Evolutionary conservation across 2,113 vertebrate species (phyloP), one percentile per base, ranked within the genome.

Genomic region (Hystrix brachyura): DNA sequence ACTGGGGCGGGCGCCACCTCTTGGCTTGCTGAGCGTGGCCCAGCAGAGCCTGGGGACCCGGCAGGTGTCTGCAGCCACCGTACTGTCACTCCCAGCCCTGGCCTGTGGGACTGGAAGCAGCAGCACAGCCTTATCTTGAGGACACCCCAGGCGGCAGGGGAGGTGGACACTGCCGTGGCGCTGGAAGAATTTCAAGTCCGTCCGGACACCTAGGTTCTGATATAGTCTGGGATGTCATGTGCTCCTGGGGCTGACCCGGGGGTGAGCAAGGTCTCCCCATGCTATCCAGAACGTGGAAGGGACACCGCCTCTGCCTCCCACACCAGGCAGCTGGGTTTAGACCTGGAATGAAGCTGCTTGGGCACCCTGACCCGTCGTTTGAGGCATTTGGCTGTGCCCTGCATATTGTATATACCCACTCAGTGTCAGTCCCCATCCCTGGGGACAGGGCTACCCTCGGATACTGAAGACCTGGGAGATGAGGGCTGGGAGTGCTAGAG

Each of bases 111-210:
- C 59, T 46, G 7, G 25, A 38, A 57, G 72, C 23, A 5, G 1
- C 0, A 1, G 25, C 43, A 38, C 6, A 2, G 72, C 51, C 51
- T 34, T 38, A 46, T 25, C 59, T 13, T 1, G 34, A 78, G 71
- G 90, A 21, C 17, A 4, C 38, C 21, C 13, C 34, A 25, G 67
- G 86, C 11, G 5, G 43, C 18, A 27, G 91, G 55, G 59, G 65
- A 81, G 48, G 53, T 43, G 18, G 13, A 17, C 0, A 0, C 1
- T 29, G 59, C 15, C 0, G 0, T 21, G 13, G 46, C 7, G 8
- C 9, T 29, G 89, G 48, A 32, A 80, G 55, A 60, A 55, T 65
- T 67, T 64, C 34, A 18, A n/a, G 18, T 55, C 25, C 15, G 48
- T 69, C 32, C 64, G n/a, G 8, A 48, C 32, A 38, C 27, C 7